Conservation (phyloP, 1,140 invertebrate species). For the Cydia pomonella region DNA sequence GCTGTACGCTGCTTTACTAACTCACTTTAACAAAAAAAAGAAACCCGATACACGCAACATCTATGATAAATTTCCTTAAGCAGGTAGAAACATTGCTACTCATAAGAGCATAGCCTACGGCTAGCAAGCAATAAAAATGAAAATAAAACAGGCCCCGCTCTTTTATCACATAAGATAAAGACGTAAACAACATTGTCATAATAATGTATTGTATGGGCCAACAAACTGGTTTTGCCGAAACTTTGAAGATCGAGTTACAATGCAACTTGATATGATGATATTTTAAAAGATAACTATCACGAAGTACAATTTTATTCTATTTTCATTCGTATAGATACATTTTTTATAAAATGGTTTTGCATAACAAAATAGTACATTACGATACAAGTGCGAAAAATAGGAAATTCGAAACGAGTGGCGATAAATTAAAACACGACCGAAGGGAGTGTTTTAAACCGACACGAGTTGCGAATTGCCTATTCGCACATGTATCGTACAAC, state of each 20-base stretch:
- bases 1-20: not conserved
- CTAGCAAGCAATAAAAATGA: constrained; percentile 23
- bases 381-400: no score
- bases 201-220: constrained; percentile 26
- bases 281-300: not conserved
- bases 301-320: not conserved
- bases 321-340: not conserved
- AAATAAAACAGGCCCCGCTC: constrained; percentile 7
- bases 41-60: constrained; percentile 8
- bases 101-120: not conserved
- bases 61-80: constrained; percentile 22
- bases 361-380: no score
- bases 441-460: no score
- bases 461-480: no score
- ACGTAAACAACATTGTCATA: constrained; percentile 5
- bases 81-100: constrained; percentile 13
- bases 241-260: constrained; percentile 19
- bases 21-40: not conserved
- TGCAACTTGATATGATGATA: not conserved
- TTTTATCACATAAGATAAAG: constrained; percentile 30
- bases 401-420: no score
- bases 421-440: no score
- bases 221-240: constrained; percentile 13
- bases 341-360: not conserved
- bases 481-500: no score